phyloP scores from a whole-genome alignment of 1,140 invertebrate genomes.

The Cotesia chilonis region DNA sequence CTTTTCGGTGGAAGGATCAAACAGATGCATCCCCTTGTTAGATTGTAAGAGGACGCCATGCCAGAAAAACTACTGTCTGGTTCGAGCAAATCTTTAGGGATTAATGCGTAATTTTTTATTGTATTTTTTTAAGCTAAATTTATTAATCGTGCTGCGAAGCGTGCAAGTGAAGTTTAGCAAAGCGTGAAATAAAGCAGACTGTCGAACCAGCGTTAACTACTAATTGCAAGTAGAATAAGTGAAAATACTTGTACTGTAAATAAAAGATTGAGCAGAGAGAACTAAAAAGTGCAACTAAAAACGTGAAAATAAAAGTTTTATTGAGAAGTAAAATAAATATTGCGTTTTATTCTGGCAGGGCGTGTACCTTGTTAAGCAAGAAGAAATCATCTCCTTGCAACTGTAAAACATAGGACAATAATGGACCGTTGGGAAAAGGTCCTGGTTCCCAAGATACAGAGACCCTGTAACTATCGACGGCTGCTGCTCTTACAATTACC shows the following conservation, averaged over 20 bases:
- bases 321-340: conserved; percentile 18
- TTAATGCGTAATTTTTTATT: conserved; percentile 24
- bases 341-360: conserved; percentile 56
- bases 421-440: conserved; percentile 83
- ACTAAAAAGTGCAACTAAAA: no score
- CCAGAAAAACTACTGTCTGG: conserved; percentile 58
- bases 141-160: not conserved
- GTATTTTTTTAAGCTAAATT: not conserved
- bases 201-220: conserved; percentile 44
- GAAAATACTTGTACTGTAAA: conserved; percentile 18
- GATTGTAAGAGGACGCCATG: conserved; percentile 56
- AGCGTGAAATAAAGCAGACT: conserved; percentile 37
- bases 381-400: conserved; percentile 69
- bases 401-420: conserved; percentile 84
- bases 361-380: conserved; percentile 71
- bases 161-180: conserved; percentile 4
- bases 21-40: conserved; percentile 46
- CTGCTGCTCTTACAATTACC: conserved; percentile 76
- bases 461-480: conserved; percentile 83
- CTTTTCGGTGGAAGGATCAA: not conserved
- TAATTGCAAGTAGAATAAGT: conserved; percentile 36
- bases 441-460: conserved; percentile 89
- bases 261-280: conserved; percentile 20
- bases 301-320: not conserved
- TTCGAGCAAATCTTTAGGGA: conserved; percentile 52